phyloP scores from a whole-genome alignment of 2,797 vertebrate genomes.

The Premnoplex brunnescens region DNA sequence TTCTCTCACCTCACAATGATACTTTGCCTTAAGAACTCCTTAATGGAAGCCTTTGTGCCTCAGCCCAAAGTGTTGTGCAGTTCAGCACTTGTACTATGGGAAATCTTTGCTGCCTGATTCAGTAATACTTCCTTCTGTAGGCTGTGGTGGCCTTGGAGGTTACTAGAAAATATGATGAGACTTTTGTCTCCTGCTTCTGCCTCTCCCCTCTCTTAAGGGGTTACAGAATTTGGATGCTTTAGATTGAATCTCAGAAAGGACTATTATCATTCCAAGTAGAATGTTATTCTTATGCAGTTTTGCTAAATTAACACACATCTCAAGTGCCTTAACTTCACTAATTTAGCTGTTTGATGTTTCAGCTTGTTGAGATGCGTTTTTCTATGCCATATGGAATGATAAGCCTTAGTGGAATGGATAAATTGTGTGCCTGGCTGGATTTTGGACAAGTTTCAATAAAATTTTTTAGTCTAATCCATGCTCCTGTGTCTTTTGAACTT shows the following conservation, averaged over 20 bases:
- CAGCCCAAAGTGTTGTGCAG: not conserved
- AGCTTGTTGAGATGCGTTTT: conserved; percentile 50
- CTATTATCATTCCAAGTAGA: conserved; percentile 10
- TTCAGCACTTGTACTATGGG: not conserved
- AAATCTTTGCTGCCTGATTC: not conserved
- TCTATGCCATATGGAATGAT: conserved; percentile 44
- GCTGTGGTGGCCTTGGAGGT: not conserved
- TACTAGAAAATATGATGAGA: not conserved
- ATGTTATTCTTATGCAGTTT: conserved; percentile 55
- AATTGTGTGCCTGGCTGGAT: conserved; percentile 57
- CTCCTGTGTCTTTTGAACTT: conserved; percentile 28
- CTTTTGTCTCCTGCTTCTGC: conserved; percentile 7
- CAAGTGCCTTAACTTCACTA: conserved; percentile 80
- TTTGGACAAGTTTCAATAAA: conserved; percentile 77
- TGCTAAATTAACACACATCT: conserved; percentile 64
- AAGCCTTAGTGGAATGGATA: conserved; percentile 46
- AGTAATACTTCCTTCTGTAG: not conserved
- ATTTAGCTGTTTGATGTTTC: conserved; percentile 58
- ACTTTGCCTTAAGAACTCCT: not conserved
- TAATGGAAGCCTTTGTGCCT: not conserved
- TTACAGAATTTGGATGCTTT: not conserved
- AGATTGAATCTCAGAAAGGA: not conserved
- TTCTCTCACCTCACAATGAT: not conserved
- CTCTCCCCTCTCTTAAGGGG: not conserved
- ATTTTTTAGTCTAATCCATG: conserved; percentile 48